A percentile compares a stretch with the other conserved stretches of the same genome.
These are phyloP conservation scores for Junco hyemalis DNA, from an alignment of 2,113 vertebrate genomes.

Conservation along the genomic window DNA sequence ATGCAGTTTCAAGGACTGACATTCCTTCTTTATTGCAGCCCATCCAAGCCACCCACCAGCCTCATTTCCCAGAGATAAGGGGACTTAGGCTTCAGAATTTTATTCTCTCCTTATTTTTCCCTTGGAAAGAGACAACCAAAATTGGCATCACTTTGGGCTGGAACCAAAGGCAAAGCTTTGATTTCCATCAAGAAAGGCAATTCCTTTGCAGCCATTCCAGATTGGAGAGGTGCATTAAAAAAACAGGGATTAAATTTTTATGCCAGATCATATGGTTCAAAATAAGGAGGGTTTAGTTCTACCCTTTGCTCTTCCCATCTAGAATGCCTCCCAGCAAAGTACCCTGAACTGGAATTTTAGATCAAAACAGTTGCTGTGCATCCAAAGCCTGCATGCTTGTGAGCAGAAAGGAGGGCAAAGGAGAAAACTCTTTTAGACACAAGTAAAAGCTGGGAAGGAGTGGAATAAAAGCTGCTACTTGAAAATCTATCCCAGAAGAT, in stretches of 20 bases:
- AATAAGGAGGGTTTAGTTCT: conserved; percentile 3
- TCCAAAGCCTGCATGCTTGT: background rate
- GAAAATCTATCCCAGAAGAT: conserved; percentile 64
- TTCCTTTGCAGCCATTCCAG: background rate
- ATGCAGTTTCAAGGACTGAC: background rate
- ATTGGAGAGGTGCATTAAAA: background rate
- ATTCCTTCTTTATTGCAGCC: background rate
- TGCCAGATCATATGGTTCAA: background rate
- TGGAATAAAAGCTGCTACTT: conserved; percentile 24
- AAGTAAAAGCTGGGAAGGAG: background rate
- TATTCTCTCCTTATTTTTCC: background rate
- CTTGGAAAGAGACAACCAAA: background rate
- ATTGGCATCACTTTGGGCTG: background rate
- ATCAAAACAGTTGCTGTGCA: conserved; percentile 32
- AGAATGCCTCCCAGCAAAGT: conserved; percentile 36
- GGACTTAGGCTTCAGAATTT: background rate
- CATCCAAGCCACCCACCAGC: background rate
- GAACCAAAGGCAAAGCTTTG: background rate
- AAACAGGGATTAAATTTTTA: background rate
- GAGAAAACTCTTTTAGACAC: conserved; percentile 30
- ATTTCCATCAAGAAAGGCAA: background rate
- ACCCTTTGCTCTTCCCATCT: background rate
- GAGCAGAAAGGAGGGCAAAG: conserved; percentile 32
- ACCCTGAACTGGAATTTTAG: background rate
- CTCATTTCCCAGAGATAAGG: background rate